Percentiles rank a stretch among this genome's conserved stretches.
Evolutionary conservation across 2,797 vertebrate genomes (phyloP).

Genomic region (Propithecus deckenii): DNA sequence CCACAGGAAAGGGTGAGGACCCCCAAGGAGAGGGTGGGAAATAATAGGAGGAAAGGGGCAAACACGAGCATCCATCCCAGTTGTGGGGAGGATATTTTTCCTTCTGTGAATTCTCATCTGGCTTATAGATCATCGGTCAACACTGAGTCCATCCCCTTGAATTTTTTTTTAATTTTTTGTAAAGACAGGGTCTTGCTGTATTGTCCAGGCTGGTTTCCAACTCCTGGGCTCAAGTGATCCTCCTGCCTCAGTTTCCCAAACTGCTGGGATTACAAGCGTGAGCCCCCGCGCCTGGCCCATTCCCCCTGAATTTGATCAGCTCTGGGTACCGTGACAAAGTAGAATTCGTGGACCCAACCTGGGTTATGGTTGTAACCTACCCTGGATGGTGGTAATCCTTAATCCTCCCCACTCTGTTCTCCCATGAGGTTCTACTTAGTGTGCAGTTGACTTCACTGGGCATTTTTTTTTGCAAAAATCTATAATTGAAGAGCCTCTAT

Average conservation of each 20-base stretch:
- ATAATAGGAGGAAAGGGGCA: background rate
- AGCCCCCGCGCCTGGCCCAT: background rate
- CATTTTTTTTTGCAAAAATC: background rate
- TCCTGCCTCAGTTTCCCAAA: background rate
- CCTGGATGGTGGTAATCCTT: background rate
- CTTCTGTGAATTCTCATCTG: background rate
- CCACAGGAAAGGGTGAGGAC: background rate
- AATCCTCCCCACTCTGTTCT: background rate
- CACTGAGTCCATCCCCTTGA: background rate
- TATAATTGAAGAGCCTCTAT: background rate
- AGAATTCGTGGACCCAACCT: background rate
- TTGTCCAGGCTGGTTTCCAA: background rate
- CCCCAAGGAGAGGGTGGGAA: too few relatives aligned
- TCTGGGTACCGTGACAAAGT: background rate
- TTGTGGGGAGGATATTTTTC: background rate
- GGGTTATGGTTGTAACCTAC: too few relatives aligned
- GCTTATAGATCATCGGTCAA: background rate
- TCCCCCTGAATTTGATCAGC: background rate
- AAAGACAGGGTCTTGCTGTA: background rate
- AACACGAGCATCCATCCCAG: background rate
- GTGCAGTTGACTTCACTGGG: background rate
- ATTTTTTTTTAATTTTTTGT: background rate
- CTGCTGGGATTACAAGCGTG: background rate
- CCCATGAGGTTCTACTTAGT: background rate
- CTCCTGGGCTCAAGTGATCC: background rate